phyloP scores from a whole-genome alignment of 2,888 invertebrate species.

The Chesias legatella region DNA sequence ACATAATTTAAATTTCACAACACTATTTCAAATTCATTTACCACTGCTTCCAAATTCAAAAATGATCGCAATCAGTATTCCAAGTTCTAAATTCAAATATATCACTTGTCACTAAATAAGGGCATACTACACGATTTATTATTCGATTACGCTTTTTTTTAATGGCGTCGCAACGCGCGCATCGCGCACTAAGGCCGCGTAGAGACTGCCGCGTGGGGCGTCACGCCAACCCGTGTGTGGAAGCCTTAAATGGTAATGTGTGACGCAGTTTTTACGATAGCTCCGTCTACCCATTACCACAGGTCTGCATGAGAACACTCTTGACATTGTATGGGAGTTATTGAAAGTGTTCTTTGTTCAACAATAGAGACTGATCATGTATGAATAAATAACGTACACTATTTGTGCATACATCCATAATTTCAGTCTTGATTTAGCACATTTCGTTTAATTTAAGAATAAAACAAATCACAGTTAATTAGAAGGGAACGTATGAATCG shows the following conservation, averaged over 20 bases:
- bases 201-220: constrained; percentile 50
- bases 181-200: constrained; percentile 44
- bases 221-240: constrained; percentile 35
- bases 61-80: background rate
- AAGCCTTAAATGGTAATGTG: constrained; percentile 48
- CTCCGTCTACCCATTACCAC: constrained; percentile 27
- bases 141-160: constrained; percentile 22
- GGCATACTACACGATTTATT: constrained; percentile 1
- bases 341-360: constrained; percentile 19
- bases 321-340: constrained; percentile 21
- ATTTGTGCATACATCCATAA: too few relatives aligned
- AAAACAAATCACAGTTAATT: too few relatives aligned
- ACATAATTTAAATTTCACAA: constrained; percentile 12
- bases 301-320: constrained; percentile 18
- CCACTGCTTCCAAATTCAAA: constrained; percentile 13
- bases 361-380: constrained; percentile 6
- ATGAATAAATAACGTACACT: background rate
- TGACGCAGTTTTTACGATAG: constrained; percentile 34
- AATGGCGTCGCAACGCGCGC: constrained; percentile 41
- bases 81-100: constrained; percentile 4
- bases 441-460: too few relatives aligned
- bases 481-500: too few relatives aligned
- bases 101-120: constrained; percentile 7
- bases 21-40: constrained; percentile 13
- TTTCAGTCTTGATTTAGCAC: too few relatives aligned